Evolutionary conservation across 2,113 vertebrate species (phyloP).

Genomic region (Elanus axillaris): DNA sequence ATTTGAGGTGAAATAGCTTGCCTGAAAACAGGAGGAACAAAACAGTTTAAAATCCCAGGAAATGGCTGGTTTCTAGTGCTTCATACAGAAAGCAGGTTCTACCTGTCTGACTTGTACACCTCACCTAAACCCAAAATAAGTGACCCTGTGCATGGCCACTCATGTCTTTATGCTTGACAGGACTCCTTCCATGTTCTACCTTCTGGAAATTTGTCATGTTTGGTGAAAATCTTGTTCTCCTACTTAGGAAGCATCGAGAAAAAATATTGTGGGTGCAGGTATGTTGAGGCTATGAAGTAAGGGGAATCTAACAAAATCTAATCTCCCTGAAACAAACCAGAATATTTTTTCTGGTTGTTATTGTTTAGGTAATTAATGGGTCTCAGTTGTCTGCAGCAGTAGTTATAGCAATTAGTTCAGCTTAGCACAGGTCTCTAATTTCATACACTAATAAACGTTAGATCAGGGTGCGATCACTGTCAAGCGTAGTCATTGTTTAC

Average conservation of each 20-base stretch:
- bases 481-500: slow-evolving; percentile 21
- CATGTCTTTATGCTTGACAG: not conserved
- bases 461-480: not conserved
- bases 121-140: not conserved
- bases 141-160: not conserved
- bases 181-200: not conserved
- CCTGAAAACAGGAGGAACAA: not conserved
- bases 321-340: not conserved
- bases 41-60: not conserved
- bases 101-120: not conserved
- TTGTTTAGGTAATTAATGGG: slow-evolving; percentile 14
- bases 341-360: not conserved
- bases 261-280: not conserved
- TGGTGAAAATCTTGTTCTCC: not conserved
- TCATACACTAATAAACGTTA: slow-evolving; percentile 46
- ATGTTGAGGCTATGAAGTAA: not conserved
- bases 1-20: not conserved
- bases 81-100: not conserved
- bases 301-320: not conserved
- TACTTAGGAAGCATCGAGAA: not conserved
- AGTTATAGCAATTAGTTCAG: slow-evolving; percentile 21
- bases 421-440: slow-evolving; percentile 43
- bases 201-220: not conserved
- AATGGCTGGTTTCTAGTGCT: not conserved
- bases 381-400: not conserved